A percentile compares a stretch with the other conserved stretches of the same genome.
These are phyloP conservation scores for Epinotia brunnichana DNA, from an alignment of 2,888 invertebrate genomes.

Conservation along the genomic window DNA sequence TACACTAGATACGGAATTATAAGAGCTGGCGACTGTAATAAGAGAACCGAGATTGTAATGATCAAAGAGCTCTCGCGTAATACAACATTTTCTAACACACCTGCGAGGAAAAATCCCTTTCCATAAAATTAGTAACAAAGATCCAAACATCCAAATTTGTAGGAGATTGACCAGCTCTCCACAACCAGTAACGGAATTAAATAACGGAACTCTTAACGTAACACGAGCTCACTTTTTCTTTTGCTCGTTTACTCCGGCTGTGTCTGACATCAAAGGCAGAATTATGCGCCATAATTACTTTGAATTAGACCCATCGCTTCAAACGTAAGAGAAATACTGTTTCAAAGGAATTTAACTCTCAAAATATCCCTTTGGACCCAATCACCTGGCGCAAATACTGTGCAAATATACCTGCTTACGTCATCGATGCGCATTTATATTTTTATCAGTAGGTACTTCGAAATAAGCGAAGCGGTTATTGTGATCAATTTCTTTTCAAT, in stretches of 20 bases:
- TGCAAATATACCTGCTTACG: conserved; percentile 4
- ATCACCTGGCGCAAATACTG: conserved; percentile 21
- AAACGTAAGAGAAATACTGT: conserved; percentile 22
- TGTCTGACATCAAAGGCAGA: conserved; percentile 37
- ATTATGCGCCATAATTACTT: conserved; percentile 37
- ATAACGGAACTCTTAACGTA: conserved; percentile 28
- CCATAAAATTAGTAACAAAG: no score
- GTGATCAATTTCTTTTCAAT: background rate
- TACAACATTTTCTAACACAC: no score
- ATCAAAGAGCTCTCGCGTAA: no score
- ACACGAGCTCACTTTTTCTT: conserved; percentile 21
- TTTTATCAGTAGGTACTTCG: conserved; percentile 1
- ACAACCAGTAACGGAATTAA: conserved; percentile 2
- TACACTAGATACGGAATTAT: no score
- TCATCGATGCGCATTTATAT: background rate
- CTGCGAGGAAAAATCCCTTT: no score
- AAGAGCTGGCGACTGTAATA: no score
- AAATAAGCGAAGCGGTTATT: background rate
- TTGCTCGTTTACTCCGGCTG: conserved; percentile 25
- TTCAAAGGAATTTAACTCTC: conserved; percentile 25
- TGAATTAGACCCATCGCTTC: conserved; percentile 34
- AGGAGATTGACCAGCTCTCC: background rate
- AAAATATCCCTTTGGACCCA: conserved; percentile 39
- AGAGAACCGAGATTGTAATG: no score
- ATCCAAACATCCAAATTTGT: background rate